These are phyloP conservation scores for Eidolon helvum DNA, from an alignment of 2,113 vertebrate species.

Conservation along the genomic window DNA sequence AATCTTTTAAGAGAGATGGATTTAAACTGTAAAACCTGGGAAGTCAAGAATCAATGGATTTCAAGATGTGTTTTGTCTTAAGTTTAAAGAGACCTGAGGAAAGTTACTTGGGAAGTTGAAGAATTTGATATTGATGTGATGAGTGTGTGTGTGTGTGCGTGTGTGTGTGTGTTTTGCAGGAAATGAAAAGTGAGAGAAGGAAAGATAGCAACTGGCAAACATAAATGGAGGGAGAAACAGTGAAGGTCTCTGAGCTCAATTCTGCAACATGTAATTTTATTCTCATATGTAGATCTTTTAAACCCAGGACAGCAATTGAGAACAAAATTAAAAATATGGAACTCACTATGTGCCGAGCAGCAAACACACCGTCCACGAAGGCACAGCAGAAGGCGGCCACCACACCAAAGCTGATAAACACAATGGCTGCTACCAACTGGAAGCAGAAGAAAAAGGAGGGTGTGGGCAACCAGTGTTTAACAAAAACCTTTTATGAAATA, in stretches of 20 bases:
- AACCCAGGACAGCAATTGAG: background rate
- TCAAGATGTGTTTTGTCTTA: background rate
- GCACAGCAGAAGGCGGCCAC: conserved; percentile 94
- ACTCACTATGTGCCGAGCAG: conserved; percentile 94
- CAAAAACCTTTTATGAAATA: background rate
- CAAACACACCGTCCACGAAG: conserved; percentile 93
- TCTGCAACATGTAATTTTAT: fast-evolving
- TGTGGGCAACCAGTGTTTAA: background rate
- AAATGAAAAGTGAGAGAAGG: too few species aligned
- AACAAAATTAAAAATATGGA: background rate
- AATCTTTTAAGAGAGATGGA: background rate
- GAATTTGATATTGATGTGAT: fast-evolving
- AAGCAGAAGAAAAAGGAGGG: conserved; percentile 19
- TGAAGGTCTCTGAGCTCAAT: background rate
- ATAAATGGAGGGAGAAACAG: fast-evolving
- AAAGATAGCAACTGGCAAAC: fast-evolving
- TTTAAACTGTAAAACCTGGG: background rate
- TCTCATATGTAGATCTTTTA: fast-evolving
- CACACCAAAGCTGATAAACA: conserved; percentile 95
- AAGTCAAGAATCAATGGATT: background rate
- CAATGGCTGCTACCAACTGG: conserved; percentile 92
- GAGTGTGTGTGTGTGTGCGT: background rate
- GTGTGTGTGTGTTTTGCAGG: background rate
- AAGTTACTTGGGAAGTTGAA: background rate
- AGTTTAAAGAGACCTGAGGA: background rate